Base-by-base conservation (phyloP, 2,113 vertebrate species). In the Cranoglanis bouderius region DNA sequence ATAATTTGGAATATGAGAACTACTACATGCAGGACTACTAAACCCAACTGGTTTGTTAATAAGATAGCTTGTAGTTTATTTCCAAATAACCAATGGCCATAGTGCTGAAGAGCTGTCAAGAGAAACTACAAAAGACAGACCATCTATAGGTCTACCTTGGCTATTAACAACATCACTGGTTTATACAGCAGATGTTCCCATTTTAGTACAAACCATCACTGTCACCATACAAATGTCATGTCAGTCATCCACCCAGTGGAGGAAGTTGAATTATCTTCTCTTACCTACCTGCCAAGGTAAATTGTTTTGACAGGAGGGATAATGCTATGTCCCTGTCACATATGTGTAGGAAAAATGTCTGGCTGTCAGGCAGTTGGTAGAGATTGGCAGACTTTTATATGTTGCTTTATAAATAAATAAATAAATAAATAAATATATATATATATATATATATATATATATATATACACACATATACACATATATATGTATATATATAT, bases 221-320 rank as follows among this genome's bases (percentile, higher is more conserved):
- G 61, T 55, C 75, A 84, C 65, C 21, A 53, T 85, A 87, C 72
- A 85, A 90, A 87, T n/a, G 35, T 59, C 51, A 57, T 63, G 65
- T 88, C 82, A 88, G 59, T 78, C 85, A 86, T 57, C 21, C 70
- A 65, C 51, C 70, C 13, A 59, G 70, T 74, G 70, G 70, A 86
- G 49, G 13, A 59, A 40, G 32, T 75, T 21, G 21, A 74, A 85
- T 72, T 65, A 85, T 55, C 46, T 74, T 55, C 46, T 51, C n/a
- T 38, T 75, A 86, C 70, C 57, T 87, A 82, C 67, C 46, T 78
- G 85, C 26, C 43, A 87, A 51, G 18, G 77, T 85, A 86, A 90
- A 88, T 53, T 88, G 77, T 65, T 87, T 82, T 90, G 87, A 86
- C 84, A 82, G 87, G 83, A 43, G 61, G 78, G 65, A 87, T 87